A percentile compares a stretch with the other conserved stretches of the same genome.
phyloP scores from a whole-genome alignment of 1,140 invertebrate genomes.

The Zophobas atratus region DNA sequence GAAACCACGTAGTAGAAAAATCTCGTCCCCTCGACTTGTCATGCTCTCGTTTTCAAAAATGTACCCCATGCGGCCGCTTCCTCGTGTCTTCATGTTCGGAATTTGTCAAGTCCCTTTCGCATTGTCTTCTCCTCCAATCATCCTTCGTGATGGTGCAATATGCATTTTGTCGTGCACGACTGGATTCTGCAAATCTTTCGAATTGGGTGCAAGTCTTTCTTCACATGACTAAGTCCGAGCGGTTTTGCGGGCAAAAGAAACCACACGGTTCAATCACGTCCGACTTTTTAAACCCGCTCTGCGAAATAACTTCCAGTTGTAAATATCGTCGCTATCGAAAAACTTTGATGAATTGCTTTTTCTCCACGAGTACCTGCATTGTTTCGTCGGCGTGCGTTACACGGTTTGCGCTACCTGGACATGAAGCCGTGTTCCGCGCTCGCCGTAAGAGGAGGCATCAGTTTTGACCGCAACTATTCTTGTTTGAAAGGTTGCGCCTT shows the following conservation, averaged over 20 bases:
- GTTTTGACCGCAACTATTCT: slow-evolving; percentile 10
- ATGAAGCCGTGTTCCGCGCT: background rate
- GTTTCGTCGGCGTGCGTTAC: slow-evolving; percentile 38
- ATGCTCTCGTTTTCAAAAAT: too few species aligned
- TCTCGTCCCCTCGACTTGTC: too few species aligned
- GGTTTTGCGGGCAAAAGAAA: slow-evolving; percentile 46
- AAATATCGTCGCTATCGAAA: slow-evolving; percentile 34
- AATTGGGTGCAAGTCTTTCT: slow-evolving; percentile 49
- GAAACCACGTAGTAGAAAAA: too few species aligned
- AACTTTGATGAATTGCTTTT: slow-evolving; percentile 41
- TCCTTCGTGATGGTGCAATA: slow-evolving; percentile 47
- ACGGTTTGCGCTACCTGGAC: slow-evolving; percentile 19
- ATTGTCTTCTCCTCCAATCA: background rate
- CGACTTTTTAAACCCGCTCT: slow-evolving; percentile 37
- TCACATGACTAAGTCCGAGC: slow-evolving; percentile 47
- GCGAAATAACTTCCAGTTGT: slow-evolving; percentile 34
- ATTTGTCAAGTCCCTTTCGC: too few species aligned
- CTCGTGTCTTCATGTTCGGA: too few species aligned
- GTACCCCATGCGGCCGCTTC: too few species aligned
- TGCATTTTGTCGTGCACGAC: slow-evolving; percentile 49
- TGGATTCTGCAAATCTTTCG: slow-evolving; percentile 49
- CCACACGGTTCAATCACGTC: slow-evolving; percentile 47
- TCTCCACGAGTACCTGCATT: slow-evolving; percentile 32
- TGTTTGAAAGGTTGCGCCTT: too few species aligned
- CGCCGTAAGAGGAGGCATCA: slow-evolving; percentile 4